These are phyloP conservation scores for Trachymyrmex septentrionalis DNA, from an alignment of 1,140 invertebrate genomes.

Conservation along the genomic window DNA sequence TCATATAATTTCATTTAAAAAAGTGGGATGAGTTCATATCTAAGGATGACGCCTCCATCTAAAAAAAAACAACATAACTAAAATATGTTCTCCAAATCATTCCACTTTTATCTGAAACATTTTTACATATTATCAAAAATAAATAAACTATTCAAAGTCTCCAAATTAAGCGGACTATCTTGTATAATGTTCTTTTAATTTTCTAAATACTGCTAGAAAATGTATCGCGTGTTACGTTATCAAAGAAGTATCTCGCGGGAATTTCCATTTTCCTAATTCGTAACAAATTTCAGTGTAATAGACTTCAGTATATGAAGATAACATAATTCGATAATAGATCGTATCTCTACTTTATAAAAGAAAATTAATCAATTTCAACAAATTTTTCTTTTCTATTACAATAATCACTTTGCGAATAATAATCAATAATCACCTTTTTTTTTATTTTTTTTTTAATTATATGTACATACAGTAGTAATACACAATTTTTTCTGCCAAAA, in stretches of 20 bases:
- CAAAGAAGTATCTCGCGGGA: neutral
- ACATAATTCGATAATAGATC: neutral
- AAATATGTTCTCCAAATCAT: too few species aligned
- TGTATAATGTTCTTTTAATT: neutral
- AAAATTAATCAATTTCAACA: neutral
- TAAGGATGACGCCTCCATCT: too few species aligned
- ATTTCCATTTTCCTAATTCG: neutral
- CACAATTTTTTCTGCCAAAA: neutral
- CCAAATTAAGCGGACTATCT: too few species aligned
- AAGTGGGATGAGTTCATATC: too few species aligned
- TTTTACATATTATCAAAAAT: too few species aligned
- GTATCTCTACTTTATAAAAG: neutral
- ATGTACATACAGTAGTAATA: neutral
- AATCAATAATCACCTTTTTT: neutral
- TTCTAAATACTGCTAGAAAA: neutral
- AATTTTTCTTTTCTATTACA: conserved; percentile 2
- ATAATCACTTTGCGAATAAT: neutral
- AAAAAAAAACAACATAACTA: too few species aligned
- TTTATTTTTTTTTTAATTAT: neutral
- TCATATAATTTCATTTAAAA: too few species aligned
- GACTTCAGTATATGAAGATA: neutral
- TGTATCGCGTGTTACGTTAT: neutral
- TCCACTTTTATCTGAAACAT: too few species aligned
- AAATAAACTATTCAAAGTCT: too few species aligned
- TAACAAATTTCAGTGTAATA: neutral